phyloP scores from a whole-genome alignment of 2,888 invertebrate species.

The Oegoconia quadripuncta region DNA sequence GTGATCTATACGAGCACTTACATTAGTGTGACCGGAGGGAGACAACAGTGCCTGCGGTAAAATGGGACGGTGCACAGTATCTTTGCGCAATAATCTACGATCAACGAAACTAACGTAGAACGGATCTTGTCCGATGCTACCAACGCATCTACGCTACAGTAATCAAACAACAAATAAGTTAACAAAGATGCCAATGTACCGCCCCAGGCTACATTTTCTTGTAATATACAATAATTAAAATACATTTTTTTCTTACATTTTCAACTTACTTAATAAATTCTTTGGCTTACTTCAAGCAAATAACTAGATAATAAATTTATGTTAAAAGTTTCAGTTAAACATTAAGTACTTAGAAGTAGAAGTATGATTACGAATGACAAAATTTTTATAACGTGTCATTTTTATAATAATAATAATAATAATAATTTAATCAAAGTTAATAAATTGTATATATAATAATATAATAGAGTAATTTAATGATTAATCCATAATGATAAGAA shows the following conservation, averaged over 20 bases:
- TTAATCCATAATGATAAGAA: slow-evolving; percentile 79
- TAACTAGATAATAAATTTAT: slow-evolving; percentile 79
- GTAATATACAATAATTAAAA: slow-evolving; percentile 77
- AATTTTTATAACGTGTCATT: slow-evolving; percentile 78
- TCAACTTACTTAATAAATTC: slow-evolving; percentile 80
- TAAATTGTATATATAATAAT: slow-evolving; percentile 80
- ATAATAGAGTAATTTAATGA: slow-evolving; percentile 80
- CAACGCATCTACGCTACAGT: slow-evolving; percentile 18
- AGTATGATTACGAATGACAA: slow-evolving; percentile 80
- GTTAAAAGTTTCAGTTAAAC: slow-evolving; percentile 78
- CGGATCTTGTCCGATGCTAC: slow-evolving; percentile 13
- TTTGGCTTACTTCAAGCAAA: slow-evolving; percentile 80
- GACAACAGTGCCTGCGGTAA: slow-evolving; percentile 63
- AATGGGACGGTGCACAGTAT: slow-evolving; percentile 20
- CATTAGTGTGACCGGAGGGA: slow-evolving; percentile 61
- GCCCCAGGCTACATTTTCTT: slow-evolving; percentile 44
- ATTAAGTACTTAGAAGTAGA: slow-evolving; percentile 77
- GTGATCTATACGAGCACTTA: slow-evolving; percentile 68
- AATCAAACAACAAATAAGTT: slow-evolving; percentile 26
- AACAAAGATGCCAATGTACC: slow-evolving; percentile 34
- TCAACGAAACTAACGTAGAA: slow-evolving; percentile 25
- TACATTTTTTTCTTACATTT: slow-evolving; percentile 76
- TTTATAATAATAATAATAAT: slow-evolving; percentile 76
- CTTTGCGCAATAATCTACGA: slow-evolving; percentile 20
- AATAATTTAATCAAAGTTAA: slow-evolving; percentile 80